phyloP scores from a whole-genome alignment of 2,797 vertebrate species.

The Crenichthys baileyi region DNA sequence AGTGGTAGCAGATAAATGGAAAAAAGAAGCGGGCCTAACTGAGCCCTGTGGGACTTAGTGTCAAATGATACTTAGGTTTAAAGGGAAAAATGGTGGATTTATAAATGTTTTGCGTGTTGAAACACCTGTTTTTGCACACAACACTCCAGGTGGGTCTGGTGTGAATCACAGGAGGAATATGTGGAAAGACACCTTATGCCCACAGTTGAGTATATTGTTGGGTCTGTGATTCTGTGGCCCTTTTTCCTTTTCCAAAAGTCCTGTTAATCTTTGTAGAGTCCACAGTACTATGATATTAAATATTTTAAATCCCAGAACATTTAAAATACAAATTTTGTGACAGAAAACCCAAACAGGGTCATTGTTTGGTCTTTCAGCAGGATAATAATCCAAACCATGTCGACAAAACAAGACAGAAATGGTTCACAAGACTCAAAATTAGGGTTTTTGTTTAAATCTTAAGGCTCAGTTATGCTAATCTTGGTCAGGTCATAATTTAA shows the following conservation, averaged over 20 bases:
- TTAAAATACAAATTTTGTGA: background rate
- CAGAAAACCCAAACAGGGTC: background rate
- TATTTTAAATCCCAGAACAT: background rate
- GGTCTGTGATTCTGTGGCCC: no score
- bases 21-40: no score
- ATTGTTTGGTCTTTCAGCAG: background rate
- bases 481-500: no score
- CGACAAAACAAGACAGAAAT: background rate
- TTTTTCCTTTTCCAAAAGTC: background rate
- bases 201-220: no score
- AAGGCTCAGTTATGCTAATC: no score
- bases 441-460: no score
- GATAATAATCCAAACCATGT: background rate
- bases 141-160: background rate
- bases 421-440: background rate
- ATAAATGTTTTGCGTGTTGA: background rate
- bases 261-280: background rate
- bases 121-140: no score
- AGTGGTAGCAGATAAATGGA: no score
- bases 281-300: background rate
- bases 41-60: no score
- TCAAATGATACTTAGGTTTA: no score
- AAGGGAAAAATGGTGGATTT: background rate
- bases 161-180: background rate
- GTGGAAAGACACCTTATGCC: no score